A percentile compares a stretch with the other conserved stretches of the same genome.
phyloP scores from a whole-genome alignment of 2,113 vertebrate species.

The Pangasianodon hypophthalmus region DNA sequence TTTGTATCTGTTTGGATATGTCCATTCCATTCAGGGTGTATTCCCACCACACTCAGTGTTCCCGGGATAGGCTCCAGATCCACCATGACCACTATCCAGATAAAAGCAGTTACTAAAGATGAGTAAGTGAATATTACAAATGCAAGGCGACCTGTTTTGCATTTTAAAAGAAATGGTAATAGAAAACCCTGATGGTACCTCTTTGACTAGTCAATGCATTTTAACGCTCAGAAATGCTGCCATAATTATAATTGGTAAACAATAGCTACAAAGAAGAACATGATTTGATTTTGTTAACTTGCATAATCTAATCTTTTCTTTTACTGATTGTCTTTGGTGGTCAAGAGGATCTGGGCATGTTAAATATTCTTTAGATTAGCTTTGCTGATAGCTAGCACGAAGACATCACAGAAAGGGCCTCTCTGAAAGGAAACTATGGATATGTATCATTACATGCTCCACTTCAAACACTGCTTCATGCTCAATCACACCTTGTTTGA shows the following conservation, averaged over 20 bases:
- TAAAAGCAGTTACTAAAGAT: not conserved
- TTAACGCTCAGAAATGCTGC: not conserved
- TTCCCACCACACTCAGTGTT: not conserved
- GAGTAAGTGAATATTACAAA: not conserved
- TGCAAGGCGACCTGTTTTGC: not conserved
- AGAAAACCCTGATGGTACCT: not conserved
- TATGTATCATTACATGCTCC: slow-evolving; percentile 67
- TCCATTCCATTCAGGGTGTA: not conserved
- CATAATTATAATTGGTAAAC: not conserved
- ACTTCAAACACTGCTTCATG: slow-evolving; percentile 71
- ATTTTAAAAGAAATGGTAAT: slow-evolving; percentile 7
- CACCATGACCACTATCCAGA: not conserved
- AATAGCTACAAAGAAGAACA: not conserved
- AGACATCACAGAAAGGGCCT: slow-evolving; percentile 42
- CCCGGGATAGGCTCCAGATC: not conserved
- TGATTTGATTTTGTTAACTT: not conserved
- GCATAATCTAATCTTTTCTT: not conserved
- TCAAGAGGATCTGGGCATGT: slow-evolving; percentile 2
- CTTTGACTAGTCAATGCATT: not conserved
- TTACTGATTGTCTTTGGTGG: not conserved
- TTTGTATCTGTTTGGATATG: not conserved
- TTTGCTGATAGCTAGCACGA: slow-evolving; percentile 39
- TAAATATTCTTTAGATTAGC: slow-evolving; percentile 29
- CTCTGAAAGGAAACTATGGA: slow-evolving; percentile 43
- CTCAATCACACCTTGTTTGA: slow-evolving; percentile 76